Evolutionary conservation across 2,797 vertebrate genomes (phyloP), one percentile per base, ranked within the genome.

Genomic region (Pseudomugil tenellus): DNA sequence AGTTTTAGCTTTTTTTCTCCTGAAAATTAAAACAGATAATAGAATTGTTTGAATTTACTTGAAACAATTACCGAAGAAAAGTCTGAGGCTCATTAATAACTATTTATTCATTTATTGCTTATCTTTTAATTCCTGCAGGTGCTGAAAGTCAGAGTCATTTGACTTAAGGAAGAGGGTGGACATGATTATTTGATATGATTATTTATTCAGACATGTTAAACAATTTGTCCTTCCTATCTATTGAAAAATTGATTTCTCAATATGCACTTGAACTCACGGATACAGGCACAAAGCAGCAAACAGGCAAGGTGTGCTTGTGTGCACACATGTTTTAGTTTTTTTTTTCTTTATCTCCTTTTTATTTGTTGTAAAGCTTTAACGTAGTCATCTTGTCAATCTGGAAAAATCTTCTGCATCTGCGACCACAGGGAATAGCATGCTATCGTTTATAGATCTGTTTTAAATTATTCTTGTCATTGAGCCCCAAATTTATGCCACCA

Each of bases 401-500:
- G 90, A 93, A 92, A 94, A 94, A 93, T 93, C 93, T 89, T 90
- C 92, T 94, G 87, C 93, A 93, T 95, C 77, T 79, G 67, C 90
- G 84, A 87, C 90, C 89, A 83, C 28, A 73, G 91, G 89, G 91
- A 93, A 92, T 84, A 88, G 83, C 85, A 64, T 86, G 87, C 87
- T 91, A 92, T 95, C 89, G 94, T 91, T 95, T 97, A 97, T 97
- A 95, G 96, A 98, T 98, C 95, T 96, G 94, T 95, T 96, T 94
- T 96, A 96, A 98, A 98, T 98, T 97, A 98, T 96, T 96, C 95
- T 97, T 98, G 97, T 97, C 97, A 96, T 96, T 97, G 96, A 96
- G 94, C 94, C 93, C 94, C 93, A 96, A 97, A 97, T 98, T 97
- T 97, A 98, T 97, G 96, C 95, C 89, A 81, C 93, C 95, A 98